These are phyloP conservation scores for Umimayanthus kanabou DNA, from an alignment of 92 coral and sea anemone species.

Conservation along the genomic window DNA sequence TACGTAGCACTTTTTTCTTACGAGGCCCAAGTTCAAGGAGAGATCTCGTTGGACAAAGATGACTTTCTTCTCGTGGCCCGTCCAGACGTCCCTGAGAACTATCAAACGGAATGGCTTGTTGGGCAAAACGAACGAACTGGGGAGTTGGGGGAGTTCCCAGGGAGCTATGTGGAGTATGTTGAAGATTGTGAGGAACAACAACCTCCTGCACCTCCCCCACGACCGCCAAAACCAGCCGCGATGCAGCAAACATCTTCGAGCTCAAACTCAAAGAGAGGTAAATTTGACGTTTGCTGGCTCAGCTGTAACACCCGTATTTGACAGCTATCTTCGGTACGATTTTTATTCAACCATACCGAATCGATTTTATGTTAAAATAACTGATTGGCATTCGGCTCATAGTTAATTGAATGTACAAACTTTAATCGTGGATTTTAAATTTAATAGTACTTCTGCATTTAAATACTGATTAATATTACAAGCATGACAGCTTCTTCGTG, in stretches of 20 bases:
- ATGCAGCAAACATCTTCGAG: constrained; percentile 1
- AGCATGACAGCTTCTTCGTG: constrained; percentile 8
- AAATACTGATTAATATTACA: not conserved
- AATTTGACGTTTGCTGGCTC: not conserved
- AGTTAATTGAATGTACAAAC: not conserved
- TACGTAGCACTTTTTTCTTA: constrained; percentile 71
- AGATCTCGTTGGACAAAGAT: constrained; percentile 71
- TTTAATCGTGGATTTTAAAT: not conserved
- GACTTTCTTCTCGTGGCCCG: constrained; percentile 83
- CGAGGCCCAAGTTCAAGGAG: constrained; percentile 73
- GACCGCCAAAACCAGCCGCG: constrained; percentile 57
- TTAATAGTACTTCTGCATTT: no score
- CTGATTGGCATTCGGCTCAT: not conserved
- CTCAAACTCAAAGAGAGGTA: constrained; percentile 11
- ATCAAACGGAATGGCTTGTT: constrained; percentile 71
- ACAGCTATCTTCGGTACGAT: not conserved
- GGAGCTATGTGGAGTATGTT: constrained; percentile 83
- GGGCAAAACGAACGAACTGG: constrained; percentile 79
- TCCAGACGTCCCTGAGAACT: constrained; percentile 59
- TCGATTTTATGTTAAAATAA: not conserved
- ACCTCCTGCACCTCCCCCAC: constrained; percentile 73
- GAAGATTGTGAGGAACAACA: constrained; percentile 68
- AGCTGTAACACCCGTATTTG: not conserved
- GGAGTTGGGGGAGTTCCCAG: constrained; percentile 90
- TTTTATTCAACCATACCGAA: not conserved